Base-by-base conservation (phyloP, 2,113 vertebrate species). In the Myiopsitta monachus region DNA sequence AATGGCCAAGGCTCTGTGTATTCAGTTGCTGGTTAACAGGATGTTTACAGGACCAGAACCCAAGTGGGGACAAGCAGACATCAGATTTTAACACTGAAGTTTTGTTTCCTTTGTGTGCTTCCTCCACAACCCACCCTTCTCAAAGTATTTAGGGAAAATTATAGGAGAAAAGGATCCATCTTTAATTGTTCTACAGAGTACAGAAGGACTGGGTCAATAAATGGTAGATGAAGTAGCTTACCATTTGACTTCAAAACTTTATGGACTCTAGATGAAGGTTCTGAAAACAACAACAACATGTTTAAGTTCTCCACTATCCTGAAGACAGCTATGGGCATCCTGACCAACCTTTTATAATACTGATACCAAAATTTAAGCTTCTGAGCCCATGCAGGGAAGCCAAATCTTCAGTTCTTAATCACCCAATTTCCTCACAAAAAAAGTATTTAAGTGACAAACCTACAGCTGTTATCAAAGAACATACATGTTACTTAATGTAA, bases 241-340 rank as follows among this genome's bases (percentile, higher is more conserved):
- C 99, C 98, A 5, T 98, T 98, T 94, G 98, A 98, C 94, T 99
- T 99, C 73, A 98, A 96, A 92, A 98, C 98, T 98, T 99, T 99
- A 96, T 99, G 97, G 76, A 98, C 96, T 98, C 98, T 99, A 18
- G 99, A 99, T 8, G 99, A 98, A 52, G 99, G 99, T 93, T 99
- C 99, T 99, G 96, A 68, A 92, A 96, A 96, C 59, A 83, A 97
- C 30, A 94, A 91, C 7, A 95, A 92, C 18, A 26, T 7, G 6
- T 90, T 77, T 36, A 85, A 86, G 54, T 21, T 83, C 41, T 96
- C 47, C 46, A 52, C 30, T 11, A 64, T 77, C 68, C 21, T 7
- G 68, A 66, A 94, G 39, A 46, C 92, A 92, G 82, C 47, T 72
- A 43, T 8, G 7, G 30, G 17, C 19, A 63, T 74, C n/a, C 36